These are phyloP conservation scores for Bicyclus anynana DNA, from an alignment of 1,140 invertebrate species.

Conservation along the genomic window DNA sequence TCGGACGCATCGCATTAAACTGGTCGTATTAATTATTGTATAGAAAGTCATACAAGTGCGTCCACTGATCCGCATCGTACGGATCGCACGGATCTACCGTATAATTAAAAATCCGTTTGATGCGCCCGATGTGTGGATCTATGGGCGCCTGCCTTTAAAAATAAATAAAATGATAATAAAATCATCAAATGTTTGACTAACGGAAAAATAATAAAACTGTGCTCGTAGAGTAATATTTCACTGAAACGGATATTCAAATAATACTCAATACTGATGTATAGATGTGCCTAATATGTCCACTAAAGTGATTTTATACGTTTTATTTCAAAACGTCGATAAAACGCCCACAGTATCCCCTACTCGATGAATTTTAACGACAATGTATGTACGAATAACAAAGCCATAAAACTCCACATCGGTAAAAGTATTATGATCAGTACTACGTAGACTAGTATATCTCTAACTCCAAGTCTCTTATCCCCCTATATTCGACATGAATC, in stretches of 20 bases:
- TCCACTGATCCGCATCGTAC: too few species aligned
- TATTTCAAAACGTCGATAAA: constrained; percentile 40
- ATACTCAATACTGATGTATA: not conserved
- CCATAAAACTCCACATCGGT: constrained; percentile 1
- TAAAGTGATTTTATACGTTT: constrained; percentile 23
- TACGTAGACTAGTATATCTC: not conserved
- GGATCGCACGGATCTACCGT: too few species aligned
- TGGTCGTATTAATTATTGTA: too few species aligned
- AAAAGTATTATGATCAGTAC: not conserved
- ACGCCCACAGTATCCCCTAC: constrained; percentile 36
- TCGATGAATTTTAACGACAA: constrained; percentile 39
- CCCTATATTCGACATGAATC: too few species aligned
- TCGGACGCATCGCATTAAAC: too few species aligned
- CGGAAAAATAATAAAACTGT: not conserved
- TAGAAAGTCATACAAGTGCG: too few species aligned
- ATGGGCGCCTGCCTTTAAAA: not conserved
- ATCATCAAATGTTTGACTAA: not conserved
- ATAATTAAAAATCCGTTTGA: too few species aligned
- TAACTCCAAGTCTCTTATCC: too few species aligned
- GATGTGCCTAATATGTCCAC: not conserved
- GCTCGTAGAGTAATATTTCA: not conserved
- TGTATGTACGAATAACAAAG: constrained; percentile 20
- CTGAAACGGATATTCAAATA: not conserved
- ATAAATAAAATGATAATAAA: not conserved
- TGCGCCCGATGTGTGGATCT: too few species aligned